phyloP scores from a whole-genome alignment of 1,140 invertebrate species.

The Pogonus chalceus region DNA sequence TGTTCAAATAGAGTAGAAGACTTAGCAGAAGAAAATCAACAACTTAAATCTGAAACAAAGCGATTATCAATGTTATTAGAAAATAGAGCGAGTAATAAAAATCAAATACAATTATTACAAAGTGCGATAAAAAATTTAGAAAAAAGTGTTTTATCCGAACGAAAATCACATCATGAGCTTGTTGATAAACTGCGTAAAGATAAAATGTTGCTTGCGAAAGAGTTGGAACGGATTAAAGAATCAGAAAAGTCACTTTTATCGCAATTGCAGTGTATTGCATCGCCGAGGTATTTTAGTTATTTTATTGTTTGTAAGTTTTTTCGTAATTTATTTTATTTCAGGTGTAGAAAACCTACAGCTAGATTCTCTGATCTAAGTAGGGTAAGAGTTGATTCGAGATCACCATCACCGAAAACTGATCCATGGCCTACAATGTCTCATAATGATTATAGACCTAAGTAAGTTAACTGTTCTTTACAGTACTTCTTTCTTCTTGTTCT shows the following conservation, averaged over 20 bases:
- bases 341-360: no score
- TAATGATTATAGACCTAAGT: no score
- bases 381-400: not conserved
- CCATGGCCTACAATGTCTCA: no score
- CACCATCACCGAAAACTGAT: not conserved
- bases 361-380: not conserved
- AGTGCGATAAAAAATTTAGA: constrained; percentile 34
- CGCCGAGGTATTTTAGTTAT: not conserved
- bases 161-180: constrained; percentile 31
- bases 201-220: constrained; percentile 23
- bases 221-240: constrained; percentile 15
- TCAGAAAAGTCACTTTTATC: not conserved
- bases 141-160: constrained; percentile 31
- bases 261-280: not conserved
- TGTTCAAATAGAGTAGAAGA: constrained; percentile 22
- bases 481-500: no score
- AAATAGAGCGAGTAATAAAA: constrained; percentile 15
- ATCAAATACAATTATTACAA: constrained; percentile 29
- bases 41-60: constrained; percentile 20
- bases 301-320: not conserved
- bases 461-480: no score
- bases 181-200: constrained; percentile 35
- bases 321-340: no score
- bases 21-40: constrained; percentile 23
- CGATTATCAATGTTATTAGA: constrained; percentile 14